Evolutionary conservation across 2,113 vertebrate species (phyloP).

Genomic region (Gallinago jamesoni): DNA sequence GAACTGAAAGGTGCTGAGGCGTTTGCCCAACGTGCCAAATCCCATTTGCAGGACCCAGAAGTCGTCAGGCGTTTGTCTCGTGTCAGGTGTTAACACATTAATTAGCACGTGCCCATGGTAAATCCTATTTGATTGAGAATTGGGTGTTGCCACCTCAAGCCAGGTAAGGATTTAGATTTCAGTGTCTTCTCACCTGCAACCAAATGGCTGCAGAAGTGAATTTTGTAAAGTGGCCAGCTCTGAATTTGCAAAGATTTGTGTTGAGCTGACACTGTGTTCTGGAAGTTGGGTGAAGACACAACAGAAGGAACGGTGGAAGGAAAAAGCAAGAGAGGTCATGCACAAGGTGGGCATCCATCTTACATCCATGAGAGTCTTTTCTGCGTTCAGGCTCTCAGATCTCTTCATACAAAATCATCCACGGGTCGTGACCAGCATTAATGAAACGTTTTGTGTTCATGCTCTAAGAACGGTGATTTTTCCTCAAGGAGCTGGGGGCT

Average conservation of each 20-base stretch:
- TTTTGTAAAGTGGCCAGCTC: background rate
- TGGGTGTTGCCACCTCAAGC: background rate
- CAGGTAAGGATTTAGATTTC: background rate
- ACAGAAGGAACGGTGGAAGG: background rate
- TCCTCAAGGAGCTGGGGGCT: background rate
- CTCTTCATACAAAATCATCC: background rate
- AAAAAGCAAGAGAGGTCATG: background rate
- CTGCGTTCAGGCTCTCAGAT: background rate
- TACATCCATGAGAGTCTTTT: background rate
- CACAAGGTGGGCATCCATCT: background rate
- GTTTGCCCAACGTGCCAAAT: background rate
- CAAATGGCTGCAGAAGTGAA: background rate
- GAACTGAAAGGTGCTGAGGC: background rate
- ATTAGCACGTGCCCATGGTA: background rate
- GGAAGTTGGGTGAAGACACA: background rate
- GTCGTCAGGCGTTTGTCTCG: fast-evolving
- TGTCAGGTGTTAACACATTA: background rate
- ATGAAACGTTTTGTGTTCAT: background rate
- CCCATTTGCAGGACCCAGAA: background rate
- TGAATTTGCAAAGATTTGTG: background rate
- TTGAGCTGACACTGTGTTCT: background rate
- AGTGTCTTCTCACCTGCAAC: background rate
- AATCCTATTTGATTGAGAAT: background rate
- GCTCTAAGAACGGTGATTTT: background rate
- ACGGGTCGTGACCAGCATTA: background rate